Evolutionary conservation across 2,113 vertebrate species (phyloP).

Genomic region (Anolis carolinensis): DNA sequence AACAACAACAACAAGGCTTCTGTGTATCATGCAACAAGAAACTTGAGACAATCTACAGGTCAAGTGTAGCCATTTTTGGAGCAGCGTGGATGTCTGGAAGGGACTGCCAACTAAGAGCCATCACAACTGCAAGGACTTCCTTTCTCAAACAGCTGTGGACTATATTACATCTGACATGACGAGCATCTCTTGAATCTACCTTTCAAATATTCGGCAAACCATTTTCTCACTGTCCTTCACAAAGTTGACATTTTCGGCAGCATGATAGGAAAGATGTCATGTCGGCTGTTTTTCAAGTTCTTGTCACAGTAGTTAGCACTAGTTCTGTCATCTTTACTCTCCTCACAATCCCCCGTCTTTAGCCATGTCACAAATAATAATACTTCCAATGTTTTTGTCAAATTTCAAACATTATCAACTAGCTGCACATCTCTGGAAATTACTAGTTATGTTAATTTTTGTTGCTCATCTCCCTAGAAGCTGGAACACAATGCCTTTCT

Average conservation of each 20-base stretch:
- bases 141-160: constrained; percentile 77
- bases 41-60: constrained; percentile 74
- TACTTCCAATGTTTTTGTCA: constrained; percentile 70
- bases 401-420: constrained; percentile 72
- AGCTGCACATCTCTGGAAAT: constrained; percentile 64
- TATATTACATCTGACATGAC: constrained; percentile 84
- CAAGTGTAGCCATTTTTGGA: constrained; percentile 75
- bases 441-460: constrained; percentile 69
- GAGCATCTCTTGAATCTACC: constrained; percentile 78
- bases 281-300: constrained; percentile 90
- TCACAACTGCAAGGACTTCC: constrained; percentile 69
- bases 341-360: constrained; percentile 83
- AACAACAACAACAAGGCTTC: not conserved
- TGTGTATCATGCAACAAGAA: constrained; percentile 48
- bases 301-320: constrained; percentile 87
- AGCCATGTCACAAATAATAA: constrained; percentile 92
- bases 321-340: constrained; percentile 89
- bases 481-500: constrained; percentile 65
- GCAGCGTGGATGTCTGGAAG: constrained; percentile 64
- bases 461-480: constrained; percentile 70
- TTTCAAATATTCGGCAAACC: constrained; percentile 85
- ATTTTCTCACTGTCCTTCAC: constrained; percentile 88
- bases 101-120: constrained; percentile 76
- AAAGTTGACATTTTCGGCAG: constrained; percentile 86
- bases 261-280: constrained; percentile 83